Evolutionary conservation across 2,797 vertebrate genomes (phyloP).

Genomic region (Glossophaga mutica): DNA sequence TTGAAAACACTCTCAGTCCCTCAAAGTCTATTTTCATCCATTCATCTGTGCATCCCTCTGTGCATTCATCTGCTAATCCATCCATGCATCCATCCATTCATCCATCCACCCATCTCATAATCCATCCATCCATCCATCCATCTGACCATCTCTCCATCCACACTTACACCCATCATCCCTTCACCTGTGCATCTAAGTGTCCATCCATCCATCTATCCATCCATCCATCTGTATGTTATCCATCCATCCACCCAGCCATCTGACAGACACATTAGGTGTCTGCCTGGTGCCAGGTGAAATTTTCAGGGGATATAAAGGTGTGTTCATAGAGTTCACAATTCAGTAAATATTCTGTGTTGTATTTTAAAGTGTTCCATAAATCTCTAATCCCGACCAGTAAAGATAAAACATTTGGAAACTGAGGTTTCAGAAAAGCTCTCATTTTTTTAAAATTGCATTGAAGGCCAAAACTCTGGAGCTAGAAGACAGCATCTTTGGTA

Average conservation of each 20-base stretch:
- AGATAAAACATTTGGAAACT: not conserved
- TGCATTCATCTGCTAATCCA: not conserved
- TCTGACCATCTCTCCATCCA: not conserved
- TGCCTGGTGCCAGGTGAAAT: not conserved
- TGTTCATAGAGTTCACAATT: not conserved
- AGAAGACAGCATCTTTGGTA: not conserved
- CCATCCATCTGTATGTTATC: not conserved
- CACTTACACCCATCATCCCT: not conserved
- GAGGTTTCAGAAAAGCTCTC: not conserved
- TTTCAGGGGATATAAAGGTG: not conserved
- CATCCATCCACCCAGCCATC: not conserved
- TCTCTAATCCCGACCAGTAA: not conserved
- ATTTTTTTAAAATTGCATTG: not conserved
- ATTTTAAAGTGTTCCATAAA: not conserved
- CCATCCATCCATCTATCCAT: not conserved
- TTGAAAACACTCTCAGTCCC: conserved; percentile 22
- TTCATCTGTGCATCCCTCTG: not conserved
- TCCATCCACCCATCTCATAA: not conserved
- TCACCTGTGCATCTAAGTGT: not conserved
- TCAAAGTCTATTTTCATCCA: not conserved
- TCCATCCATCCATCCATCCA: not conserved
- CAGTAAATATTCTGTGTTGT: not conserved
- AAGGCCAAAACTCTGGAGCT: not conserved
- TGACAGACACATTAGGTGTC: not conserved
- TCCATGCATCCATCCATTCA: not conserved